A percentile compares a stretch with the other conserved stretches of the same genome.
Evolutionary conservation across 2,888 invertebrate species (phyloP).

Genomic region (Zaprionus lineosus): DNA sequence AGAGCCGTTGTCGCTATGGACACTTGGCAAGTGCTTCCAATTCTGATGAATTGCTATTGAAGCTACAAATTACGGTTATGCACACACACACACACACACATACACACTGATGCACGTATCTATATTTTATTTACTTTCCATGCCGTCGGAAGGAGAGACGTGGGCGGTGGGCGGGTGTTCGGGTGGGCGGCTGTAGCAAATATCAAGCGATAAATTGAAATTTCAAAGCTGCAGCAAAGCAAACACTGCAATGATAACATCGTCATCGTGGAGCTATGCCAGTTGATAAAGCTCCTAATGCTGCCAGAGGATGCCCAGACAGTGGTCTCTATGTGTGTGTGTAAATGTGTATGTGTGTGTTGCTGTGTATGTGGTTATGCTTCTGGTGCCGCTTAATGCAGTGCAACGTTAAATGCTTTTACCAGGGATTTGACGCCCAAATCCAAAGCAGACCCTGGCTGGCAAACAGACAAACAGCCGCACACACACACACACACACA

Average conservation of each 20-base stretch:
- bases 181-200: conserved; percentile 39
- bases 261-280: conserved; percentile 16
- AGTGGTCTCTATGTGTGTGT: neutral
- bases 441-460: conserved; percentile 46
- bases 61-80: conserved; percentile 73
- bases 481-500: no score
- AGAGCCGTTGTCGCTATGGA: conserved; percentile 45
- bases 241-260: conserved; percentile 66
- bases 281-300: conserved; percentile 47
- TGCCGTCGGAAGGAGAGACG: conserved; percentile 2
- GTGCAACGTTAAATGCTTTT: conserved; percentile 79
- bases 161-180: neutral
- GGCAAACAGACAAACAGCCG: conserved; percentile 40
- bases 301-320: conserved; percentile 19
- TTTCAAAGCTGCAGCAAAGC: conserved; percentile 61
- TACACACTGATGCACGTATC: conserved; percentile 1
- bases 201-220: conserved; percentile 75
- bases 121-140: conserved; percentile 34
- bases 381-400: conserved; percentile 66
- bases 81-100: conserved; percentile 35
- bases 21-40: conserved; percentile 57
- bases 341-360: neutral
- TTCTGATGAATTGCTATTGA: conserved; percentile 73
- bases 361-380: neutral
- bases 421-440: conserved; percentile 71